Evolutionary conservation across 30 jellyfish, hydroid and myxozoan species (phyloP).

Genomic region (Rhopilema esculentum): DNA sequence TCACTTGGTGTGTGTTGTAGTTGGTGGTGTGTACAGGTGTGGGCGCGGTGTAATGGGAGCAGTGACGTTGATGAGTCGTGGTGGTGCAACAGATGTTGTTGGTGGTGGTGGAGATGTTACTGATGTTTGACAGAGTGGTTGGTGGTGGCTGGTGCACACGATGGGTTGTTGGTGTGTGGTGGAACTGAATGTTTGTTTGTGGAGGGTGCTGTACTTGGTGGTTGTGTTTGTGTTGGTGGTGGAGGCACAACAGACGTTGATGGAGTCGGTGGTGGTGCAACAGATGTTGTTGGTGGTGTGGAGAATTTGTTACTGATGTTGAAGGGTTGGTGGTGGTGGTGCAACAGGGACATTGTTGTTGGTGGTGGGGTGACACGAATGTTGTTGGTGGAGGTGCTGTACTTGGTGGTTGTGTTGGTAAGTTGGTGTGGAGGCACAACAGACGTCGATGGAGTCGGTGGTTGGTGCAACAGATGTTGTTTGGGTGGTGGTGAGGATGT

Average conservation of each 20-base stretch:
- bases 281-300: constrained; percentile 5
- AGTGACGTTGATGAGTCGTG: neutral
- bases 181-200: neutral
- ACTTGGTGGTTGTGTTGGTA: neutral
- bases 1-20: neutral
- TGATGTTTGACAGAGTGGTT: neutral
- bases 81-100: constrained; percentile 30
- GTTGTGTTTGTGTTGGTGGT: neutral
- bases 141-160: constrained; percentile 4
- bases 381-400: constrained; percentile 7
- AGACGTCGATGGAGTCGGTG: neutral
- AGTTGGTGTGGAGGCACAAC: neutral
- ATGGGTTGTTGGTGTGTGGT: constrained; percentile 6
- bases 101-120: constrained; percentile 14
- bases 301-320: neutral
- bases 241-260: constrained; percentile 1
- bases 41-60: neutral
- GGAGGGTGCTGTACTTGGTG: constrained; percentile 27
- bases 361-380: neutral
- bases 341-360: neutral
- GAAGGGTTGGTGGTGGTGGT: constrained; percentile 28
- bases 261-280: neutral
- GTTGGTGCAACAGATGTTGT: neutral
- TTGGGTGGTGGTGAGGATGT: constrained; percentile 7
- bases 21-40: neutral